Conservation (phyloP, 2,113 vertebrate species). For the Pteropus alecto region DNA sequence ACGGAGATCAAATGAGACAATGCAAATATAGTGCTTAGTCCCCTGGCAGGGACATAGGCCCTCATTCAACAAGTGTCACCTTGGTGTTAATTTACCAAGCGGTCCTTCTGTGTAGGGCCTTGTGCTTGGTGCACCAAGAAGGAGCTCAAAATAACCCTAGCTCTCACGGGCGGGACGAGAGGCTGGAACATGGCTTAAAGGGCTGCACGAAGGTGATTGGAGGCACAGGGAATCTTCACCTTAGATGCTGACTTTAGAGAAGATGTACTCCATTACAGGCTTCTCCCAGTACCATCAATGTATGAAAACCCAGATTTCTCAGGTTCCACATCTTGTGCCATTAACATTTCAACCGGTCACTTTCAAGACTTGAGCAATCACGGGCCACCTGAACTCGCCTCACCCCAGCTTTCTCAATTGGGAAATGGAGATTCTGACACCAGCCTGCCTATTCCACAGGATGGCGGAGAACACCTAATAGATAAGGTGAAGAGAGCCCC, state of each 20-base stretch:
- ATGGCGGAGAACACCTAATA: neutral
- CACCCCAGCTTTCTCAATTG: neutral
- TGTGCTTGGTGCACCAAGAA: accelerated
- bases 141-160: too few relatives aligned
- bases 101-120: too few relatives aligned
- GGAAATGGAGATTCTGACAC: neutral
- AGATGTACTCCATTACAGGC: accelerated
- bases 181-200: neutral
- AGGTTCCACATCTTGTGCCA: neutral
- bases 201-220: neutral
- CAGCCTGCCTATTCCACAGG: neutral
- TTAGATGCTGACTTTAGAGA: neutral
- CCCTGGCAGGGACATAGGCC: accelerated
- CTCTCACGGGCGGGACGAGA: accelerated
- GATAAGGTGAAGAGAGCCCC: neutral
- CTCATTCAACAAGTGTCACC: too few relatives aligned
- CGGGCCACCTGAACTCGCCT: neutral
- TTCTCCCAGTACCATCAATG: neutral
- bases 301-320: neutral
- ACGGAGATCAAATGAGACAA: neutral
- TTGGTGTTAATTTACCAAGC: neutral
- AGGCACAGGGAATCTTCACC: neutral
- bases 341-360: neutral
- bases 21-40: too few relatives aligned
- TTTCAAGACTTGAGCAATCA: neutral